Evolutionary conservation across 2,797 vertebrate genomes (phyloP), one percentile per base, ranked within the genome.

Genomic region (Tokudaia muenninki): DNA sequence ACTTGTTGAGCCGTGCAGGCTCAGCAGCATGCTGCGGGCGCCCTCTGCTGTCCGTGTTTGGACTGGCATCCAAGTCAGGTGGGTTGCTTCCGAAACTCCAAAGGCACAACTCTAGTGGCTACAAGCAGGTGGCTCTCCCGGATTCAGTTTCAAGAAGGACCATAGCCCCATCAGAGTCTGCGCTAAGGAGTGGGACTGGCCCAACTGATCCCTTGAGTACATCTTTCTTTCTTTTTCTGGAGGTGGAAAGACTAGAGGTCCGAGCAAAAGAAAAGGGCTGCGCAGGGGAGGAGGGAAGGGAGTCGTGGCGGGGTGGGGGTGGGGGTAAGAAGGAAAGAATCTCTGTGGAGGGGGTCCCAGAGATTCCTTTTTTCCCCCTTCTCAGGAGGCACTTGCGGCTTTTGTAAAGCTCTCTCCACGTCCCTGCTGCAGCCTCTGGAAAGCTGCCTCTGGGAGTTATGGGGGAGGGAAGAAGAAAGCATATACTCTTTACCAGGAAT

Each of bases 41-140:
- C 97, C 98, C 97, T 96, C 98, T 97, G 92, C 97, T 93, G 98
- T 47, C 86, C 0, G 12, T 12, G 0, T 80, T 6, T 44, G 9
- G 75, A 67, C 63, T 57, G 91, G 94, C 94, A 44, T 29, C 9
- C 78, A 0, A 8, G 34, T 14, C 11, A 14, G 6, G 5, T 19
- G 65, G 13, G 14, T 4, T 3, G n/a, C 61, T 84, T 84, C 41
- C 41, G 19, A 34, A 11, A 5, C 29, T 31, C 26, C 82, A 65
- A 4, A 59, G 26, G 17, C 65, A 3, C 0, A 0, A 52, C 0
- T 9, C 41, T 3, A 0, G 6, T 0, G 37, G 61, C 61, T 50
- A 21, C 12, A 31, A 63, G 17, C 3, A 31, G 2, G 19, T 29
- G 34, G 24, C 41, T 26, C 74, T 75, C 41, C 74, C 24, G 4